phyloP scores from a whole-genome alignment of 2,888 invertebrate species.

The Athalia rosae region DNA sequence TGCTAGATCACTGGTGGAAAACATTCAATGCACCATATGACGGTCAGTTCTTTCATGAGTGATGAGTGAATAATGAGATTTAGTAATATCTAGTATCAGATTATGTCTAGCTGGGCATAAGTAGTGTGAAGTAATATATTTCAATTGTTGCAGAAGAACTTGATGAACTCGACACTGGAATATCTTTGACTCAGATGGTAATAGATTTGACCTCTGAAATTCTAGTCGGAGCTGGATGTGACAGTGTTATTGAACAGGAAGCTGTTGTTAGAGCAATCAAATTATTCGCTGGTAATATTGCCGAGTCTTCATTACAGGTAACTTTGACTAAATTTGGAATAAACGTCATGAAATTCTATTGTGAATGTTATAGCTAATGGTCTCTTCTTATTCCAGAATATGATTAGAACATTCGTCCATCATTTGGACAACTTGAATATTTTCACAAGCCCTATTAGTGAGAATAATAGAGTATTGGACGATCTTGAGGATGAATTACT shows the following conservation, averaged over 20 bases:
- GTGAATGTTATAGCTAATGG: neutral
- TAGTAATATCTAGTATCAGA: no score
- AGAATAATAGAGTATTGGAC: constrained; percentile 56
- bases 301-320: constrained; percentile 69
- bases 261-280: constrained; percentile 74
- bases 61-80: no score
- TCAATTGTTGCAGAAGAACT: constrained; percentile 72
- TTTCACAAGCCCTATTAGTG: constrained; percentile 49
- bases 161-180: constrained; percentile 74
- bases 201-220: constrained; percentile 75
- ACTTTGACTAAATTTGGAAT: constrained; percentile 29
- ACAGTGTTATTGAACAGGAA: constrained; percentile 74
- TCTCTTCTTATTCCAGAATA: constrained; percentile 31
- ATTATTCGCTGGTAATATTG: constrained; percentile 71
- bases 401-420: constrained; percentile 10
- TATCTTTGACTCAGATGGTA: constrained; percentile 73
- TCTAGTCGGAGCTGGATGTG: constrained; percentile 71
- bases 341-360: neutral
- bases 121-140: neutral
- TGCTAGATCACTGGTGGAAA: constrained; percentile 67
- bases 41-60: constrained; percentile 53
- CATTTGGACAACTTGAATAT: constrained; percentile 50
- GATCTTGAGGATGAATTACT: constrained; percentile 58
- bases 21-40: constrained; percentile 64
- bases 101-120: no score